Evolutionary conservation across 2,888 invertebrate species (phyloP), one percentile per base, ranked within the genome.

Genomic region (Apodemia duryi): DNA sequence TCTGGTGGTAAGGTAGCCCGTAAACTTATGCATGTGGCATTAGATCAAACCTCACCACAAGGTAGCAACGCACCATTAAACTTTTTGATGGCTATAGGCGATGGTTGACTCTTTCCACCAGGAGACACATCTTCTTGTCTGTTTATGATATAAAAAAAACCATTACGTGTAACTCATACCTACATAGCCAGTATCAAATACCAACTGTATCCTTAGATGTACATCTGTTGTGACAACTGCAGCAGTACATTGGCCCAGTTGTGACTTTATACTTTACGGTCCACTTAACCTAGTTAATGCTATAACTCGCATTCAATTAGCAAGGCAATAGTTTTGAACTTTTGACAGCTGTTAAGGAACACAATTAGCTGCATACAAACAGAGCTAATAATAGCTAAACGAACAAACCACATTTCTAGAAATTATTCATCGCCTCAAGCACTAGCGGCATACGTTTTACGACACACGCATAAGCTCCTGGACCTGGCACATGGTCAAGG

Each of bases 251-350:
- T 64, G 64, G 57, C 57, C 64, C 61, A 65, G 68, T 70, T 65
- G 49, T 52, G 63, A 46, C 61, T 66, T 51, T 61, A 67, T 66
- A 68, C 66, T 82, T 75, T 78, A 80, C 77, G 77, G 77, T 71
- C 80, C 86, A 87, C 81, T 87, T 88, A 81, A 88, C 88, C 85
- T 77, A 74, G 75, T 75, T 82, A 84, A 84, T 85, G 77, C 78
- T 79, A 78, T 80, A 85, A 85, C 83, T 85, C 83, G 81, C 77
- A 84, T 81, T 80, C 81, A 86, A 88, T 86, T 86, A 88, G 81
- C 81, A 76, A 79, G 79, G 76, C 82, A 83, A 84, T 83, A 82
- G 81, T 84, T 84, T 80, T 83, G 81, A 84, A 84, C 82, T 82
- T 83, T 80, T 81, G 78, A 82, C 78, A 82, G 80, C 77, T 78